These are phyloP conservation scores for Erebia aethiops DNA, from an alignment of 2,888 invertebrate genomes.

Conservation along the genomic window DNA sequence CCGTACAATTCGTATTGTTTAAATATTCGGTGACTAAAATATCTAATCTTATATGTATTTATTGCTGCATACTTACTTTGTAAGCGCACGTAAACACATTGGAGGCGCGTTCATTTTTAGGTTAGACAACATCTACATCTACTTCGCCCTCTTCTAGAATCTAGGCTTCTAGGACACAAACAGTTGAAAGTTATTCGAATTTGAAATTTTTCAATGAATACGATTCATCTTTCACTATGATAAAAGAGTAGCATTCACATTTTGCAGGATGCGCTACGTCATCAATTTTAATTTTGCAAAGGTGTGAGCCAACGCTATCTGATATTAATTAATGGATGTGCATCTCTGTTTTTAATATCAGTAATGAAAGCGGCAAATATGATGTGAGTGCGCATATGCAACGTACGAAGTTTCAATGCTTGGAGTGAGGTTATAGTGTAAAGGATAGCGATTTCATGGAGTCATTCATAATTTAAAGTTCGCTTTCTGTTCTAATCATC, in stretches of 20 bases:
- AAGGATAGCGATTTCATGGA: slow-evolving; percentile 1
- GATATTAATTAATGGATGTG: slow-evolving; percentile 60
- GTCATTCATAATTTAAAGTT: neutral
- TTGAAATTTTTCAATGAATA: neutral
- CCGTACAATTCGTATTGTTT: no score
- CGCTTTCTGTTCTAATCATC: no score
- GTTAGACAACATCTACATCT: no score
- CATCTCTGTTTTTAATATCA: slow-evolving; percentile 75
- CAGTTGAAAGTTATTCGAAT: neutral
- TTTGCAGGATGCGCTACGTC: slow-evolving; percentile 14
- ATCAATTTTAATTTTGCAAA: slow-evolving; percentile 29
- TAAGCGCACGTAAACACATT: no score
- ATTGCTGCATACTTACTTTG: no score
- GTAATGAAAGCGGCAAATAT: slow-evolving; percentile 79
- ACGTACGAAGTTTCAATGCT: slow-evolving; percentile 53
- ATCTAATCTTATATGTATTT: no score
- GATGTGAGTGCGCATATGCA: slow-evolving; percentile 55
- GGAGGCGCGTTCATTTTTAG: no score
- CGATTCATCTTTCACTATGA: neutral
- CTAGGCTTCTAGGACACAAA: neutral
- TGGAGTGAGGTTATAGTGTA: slow-evolving; percentile 16
- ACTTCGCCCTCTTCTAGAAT: neutral
- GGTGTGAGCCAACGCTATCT: slow-evolving; percentile 22
- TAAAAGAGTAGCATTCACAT: slow-evolving; percentile 14
- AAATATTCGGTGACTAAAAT: no score